Base-by-base conservation (phyloP, 1,140 invertebrate species). In the honey bee (Apis mellifera) region DNA sequence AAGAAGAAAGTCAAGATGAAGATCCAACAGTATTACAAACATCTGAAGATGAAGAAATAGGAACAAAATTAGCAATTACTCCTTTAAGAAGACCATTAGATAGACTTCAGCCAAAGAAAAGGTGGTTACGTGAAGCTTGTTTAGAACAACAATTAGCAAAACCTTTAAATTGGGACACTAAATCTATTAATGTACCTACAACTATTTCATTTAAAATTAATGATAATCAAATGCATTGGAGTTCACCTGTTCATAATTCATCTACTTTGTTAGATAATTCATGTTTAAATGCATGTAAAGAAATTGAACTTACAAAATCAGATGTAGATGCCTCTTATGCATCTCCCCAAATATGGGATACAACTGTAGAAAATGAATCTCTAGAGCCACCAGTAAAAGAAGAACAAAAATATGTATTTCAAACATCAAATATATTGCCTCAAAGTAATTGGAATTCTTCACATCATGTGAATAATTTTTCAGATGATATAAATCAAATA, bases 121-220 rank as follows among this genome's bases (percentile, higher is more conserved):
- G 95, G n/a, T 96, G 96, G 96, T 85, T 96, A 19, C 90, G 95
- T 8, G 95, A 96, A 90, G 95, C 95, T 1, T 93, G 94, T 32
- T 88, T 95, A 48, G 95, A 96, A 21, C 94, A 95, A 75, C 93
- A 94, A 55, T 74, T 95, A 79, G 94, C 90, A 21, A 94, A 90
- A 90, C 93, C 90, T 83, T 89, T 91, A 84, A 94, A 91, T 79
- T 95, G 90, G 94, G 95, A 90, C 85, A 84, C 82, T 89, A 94
- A 80, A 19, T 48, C 84, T n/a, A 75, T 71, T 23, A 89, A 69
- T 72, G 54, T 77, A 32, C 21, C n/a, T 13, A 78, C 32, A 15
- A 59, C 26, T 9, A 60, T 59, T 71, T 21, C 65, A 17, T 82
- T 52, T 48, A 88, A 86, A 42, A 82, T 57, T 32, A 81, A 82